Percentiles rank a stretch among this genome's conserved stretches.
Evolutionary conservation across 2,888 invertebrate species (phyloP).

Genomic region (Calameuta filiformis): DNA sequence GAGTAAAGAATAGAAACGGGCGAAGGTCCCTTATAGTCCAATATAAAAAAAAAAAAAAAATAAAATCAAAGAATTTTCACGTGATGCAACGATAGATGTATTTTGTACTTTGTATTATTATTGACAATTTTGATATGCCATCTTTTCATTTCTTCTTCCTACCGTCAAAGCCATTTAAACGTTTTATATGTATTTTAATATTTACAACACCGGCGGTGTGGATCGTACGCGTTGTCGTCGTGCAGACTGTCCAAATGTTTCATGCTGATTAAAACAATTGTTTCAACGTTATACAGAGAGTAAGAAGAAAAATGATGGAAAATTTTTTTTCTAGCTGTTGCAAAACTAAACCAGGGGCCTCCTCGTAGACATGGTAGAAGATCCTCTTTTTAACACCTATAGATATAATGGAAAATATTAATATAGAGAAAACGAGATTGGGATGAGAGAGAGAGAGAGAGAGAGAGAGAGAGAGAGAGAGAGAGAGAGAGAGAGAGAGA

Average conservation of each 20-base stretch:
- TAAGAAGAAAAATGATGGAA: too few species aligned
- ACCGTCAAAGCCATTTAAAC: not conserved
- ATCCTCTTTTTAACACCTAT: too few species aligned
- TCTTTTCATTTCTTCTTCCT: not conserved
- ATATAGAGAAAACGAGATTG: constrained; percentile 25
- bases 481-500: too few species aligned
- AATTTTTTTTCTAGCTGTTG: not conserved
- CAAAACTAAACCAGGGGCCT: not conserved
- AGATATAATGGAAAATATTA: not conserved
- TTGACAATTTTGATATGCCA: constrained; percentile 3
- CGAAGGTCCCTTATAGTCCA: too few species aligned
- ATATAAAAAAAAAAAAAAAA: constrained; percentile 11
- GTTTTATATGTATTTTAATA: constrained; percentile 1
- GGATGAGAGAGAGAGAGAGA: too few species aligned
- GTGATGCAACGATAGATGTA: constrained; percentile 48
- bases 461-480: too few species aligned
- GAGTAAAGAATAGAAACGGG: too few species aligned
- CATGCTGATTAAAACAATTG: too few species aligned
- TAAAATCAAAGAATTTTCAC: constrained; percentile 7
- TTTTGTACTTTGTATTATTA: constrained; percentile 49
- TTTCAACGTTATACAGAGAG: too few species aligned
- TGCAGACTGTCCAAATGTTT: too few species aligned
- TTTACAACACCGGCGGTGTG: too few species aligned
- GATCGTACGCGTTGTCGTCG: not conserved
- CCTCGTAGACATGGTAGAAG: not conserved